Conservation (phyloP, 2,888 invertebrate species). For the Sycophila texana region DNA sequence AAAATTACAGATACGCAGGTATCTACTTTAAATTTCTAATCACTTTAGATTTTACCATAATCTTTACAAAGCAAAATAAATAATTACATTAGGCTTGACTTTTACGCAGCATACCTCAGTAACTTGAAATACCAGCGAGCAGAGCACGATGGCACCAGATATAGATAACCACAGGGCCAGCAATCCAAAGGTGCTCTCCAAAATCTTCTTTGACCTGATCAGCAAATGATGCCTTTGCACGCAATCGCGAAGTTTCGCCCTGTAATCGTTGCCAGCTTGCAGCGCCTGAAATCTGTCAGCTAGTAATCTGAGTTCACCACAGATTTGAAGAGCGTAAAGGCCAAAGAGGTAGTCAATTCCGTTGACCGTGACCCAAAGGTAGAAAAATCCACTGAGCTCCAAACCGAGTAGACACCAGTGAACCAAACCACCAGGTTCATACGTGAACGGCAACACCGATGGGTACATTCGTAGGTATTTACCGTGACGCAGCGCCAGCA, state of each 20-base stretch:
- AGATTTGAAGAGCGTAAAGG: constrained; percentile 61
- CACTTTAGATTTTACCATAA: no score
- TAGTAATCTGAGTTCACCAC: constrained; percentile 58
- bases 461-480: constrained; percentile 25
- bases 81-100: no score
- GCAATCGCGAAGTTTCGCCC: constrained; percentile 32
- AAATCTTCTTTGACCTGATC: constrained; percentile 51
- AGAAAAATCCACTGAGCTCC: neutral
- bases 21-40: no score
- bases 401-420: constrained; percentile 29
- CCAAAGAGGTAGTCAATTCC: constrained; percentile 62
- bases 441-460: neutral
- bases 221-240: constrained; percentile 54
- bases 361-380: constrained; percentile 34
- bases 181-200: constrained; percentile 62
- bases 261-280: constrained; percentile 8
- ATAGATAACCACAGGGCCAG: constrained; percentile 60
- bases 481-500: constrained; percentile 12
- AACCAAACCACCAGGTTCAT: constrained; percentile 29
- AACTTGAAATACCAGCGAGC: constrained; percentile 62
- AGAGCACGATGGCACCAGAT: constrained; percentile 61
- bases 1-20: no score
- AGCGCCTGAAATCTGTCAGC: constrained; percentile 50
- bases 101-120: neutral
- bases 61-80: no score